Evolutionary conservation across 2,888 invertebrate genomes (phyloP).

Genomic region (Diogma glabrata): DNA sequence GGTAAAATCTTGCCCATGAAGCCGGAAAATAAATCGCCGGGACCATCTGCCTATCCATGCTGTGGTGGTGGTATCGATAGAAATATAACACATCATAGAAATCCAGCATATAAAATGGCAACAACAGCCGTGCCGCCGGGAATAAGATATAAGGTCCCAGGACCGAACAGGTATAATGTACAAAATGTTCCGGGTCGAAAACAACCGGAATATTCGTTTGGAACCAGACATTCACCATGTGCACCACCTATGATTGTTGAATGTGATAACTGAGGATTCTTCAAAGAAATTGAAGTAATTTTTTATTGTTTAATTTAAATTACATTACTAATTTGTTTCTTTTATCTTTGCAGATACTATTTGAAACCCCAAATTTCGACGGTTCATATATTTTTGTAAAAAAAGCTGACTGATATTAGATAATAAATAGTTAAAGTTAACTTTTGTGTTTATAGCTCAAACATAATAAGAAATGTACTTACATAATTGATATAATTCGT

Average conservation of each 20-base stretch:
- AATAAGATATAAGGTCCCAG: constrained; percentile 23
- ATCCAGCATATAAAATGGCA: constrained; percentile 27
- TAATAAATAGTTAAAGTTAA: too few species aligned
- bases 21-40: constrained; percentile 25
- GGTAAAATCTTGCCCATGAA: constrained; percentile 22
- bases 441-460: too few species aligned
- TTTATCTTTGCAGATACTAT: too few species aligned
- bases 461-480: too few species aligned
- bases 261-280: too few species aligned
- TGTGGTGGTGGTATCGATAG: constrained; percentile 22
- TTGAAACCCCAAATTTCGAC: too few species aligned
- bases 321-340: too few species aligned
- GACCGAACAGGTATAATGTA: constrained; percentile 28
- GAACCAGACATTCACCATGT: constrained; percentile 27
- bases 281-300: too few species aligned
- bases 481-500: too few species aligned
- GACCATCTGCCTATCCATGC: constrained; percentile 30
- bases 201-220: constrained; percentile 29
- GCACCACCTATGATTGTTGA: constrained; percentile 32
- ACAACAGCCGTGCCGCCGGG: constrained; percentile 12
- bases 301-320: too few species aligned
- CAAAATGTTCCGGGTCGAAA: constrained; percentile 28
- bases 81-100: constrained; percentile 21
- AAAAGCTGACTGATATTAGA: too few species aligned
- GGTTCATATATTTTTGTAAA: too few species aligned